Percentiles rank a stretch among this genome's conserved stretches.
phyloP scores from a whole-genome alignment of 2,113 vertebrate species.

The Syngnathoides biaculeatus region DNA sequence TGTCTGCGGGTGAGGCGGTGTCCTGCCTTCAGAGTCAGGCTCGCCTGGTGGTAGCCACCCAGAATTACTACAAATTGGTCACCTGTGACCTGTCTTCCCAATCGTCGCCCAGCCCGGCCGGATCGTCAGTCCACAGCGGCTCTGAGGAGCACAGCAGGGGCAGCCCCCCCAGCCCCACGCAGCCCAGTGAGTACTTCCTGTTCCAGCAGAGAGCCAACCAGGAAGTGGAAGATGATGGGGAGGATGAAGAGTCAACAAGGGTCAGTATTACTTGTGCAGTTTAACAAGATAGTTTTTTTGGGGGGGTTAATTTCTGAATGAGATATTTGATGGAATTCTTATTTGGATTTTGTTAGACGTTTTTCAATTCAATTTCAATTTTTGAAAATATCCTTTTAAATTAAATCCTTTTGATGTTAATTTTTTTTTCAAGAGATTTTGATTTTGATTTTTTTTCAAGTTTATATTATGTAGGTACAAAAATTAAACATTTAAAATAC shows the following conservation, averaged over 20 bases:
- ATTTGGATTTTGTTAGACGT: not conserved
- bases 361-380: too few relatives aligned
- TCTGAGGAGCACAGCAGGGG: slow-evolving; percentile 87
- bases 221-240: slow-evolving; percentile 46
- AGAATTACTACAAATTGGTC: slow-evolving; percentile 98
- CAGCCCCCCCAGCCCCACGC: slow-evolving; percentile 79
- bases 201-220: slow-evolving; percentile 78
- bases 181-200: slow-evolving; percentile 92
- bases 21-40: slow-evolving; percentile 94
- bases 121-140: slow-evolving; percentile 91
- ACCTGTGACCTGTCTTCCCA: slow-evolving; percentile 95
- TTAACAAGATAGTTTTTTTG: too few relatives aligned
- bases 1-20: slow-evolving; percentile 73
- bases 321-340: too few relatives aligned
- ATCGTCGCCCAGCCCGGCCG: slow-evolving; percentile 89
- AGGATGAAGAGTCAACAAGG: slow-evolving; percentile 15
- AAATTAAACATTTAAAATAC: too few relatives aligned
- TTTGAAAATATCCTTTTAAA: too few relatives aligned
- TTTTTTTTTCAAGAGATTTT: too few relatives aligned
- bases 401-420: too few relatives aligned
- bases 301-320: too few relatives aligned
- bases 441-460: too few relatives aligned
- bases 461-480: too few relatives aligned
- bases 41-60: slow-evolving; percentile 90
- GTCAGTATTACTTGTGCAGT: slow-evolving; percentile 29